Conservation (phyloP, 2,113 vertebrate species). For the Caretta caretta region DNA sequence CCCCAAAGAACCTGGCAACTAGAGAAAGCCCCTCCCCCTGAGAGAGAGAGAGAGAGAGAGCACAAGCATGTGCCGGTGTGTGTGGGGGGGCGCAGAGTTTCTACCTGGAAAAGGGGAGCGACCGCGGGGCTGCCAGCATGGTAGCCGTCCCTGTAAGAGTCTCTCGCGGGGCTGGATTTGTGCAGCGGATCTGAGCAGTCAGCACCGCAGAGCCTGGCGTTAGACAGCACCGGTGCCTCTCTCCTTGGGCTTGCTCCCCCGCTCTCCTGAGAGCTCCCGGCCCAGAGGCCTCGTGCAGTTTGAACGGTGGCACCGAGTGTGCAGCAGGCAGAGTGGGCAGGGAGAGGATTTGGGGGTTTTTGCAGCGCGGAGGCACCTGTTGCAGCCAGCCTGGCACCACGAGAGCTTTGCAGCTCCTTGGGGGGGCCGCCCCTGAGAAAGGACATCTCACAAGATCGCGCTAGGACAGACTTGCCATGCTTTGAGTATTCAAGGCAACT, state of each 20-base stretch:
- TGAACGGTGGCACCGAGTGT: not conserved
- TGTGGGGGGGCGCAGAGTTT: not conserved
- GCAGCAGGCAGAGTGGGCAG: not conserved
- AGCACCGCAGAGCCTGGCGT: not conserved
- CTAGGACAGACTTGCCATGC: not conserved
- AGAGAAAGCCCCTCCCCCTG: not conserved
- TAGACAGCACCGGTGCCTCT: not conserved
- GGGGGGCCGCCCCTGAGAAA: not conserved
- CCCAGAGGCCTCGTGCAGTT: not conserved
- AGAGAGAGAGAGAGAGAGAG: not conserved
- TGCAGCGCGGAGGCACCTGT: not conserved
- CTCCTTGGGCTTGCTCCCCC: slow-evolving; percentile 27
- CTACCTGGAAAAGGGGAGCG: not conserved
- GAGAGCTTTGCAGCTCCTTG: rapidly evolving
- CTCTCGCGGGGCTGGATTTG: slow-evolving; percentile 14
- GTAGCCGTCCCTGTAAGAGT: not conserved
- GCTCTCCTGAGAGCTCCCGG: slow-evolving; percentile 3
- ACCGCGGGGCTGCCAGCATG: too few species aligned
- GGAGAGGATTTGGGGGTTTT: not conserved
- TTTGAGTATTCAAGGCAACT: not conserved
- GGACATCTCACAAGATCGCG: not conserved
- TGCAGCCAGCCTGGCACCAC: not conserved
- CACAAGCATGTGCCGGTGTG: not conserved
- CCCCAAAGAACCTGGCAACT: not conserved
- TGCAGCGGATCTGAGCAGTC: slow-evolving; percentile 36